These are phyloP conservation scores for Phoenoteleia sp. DNA, from an alignment of 2,888 invertebrate species.

Conservation along the genomic window DNA sequence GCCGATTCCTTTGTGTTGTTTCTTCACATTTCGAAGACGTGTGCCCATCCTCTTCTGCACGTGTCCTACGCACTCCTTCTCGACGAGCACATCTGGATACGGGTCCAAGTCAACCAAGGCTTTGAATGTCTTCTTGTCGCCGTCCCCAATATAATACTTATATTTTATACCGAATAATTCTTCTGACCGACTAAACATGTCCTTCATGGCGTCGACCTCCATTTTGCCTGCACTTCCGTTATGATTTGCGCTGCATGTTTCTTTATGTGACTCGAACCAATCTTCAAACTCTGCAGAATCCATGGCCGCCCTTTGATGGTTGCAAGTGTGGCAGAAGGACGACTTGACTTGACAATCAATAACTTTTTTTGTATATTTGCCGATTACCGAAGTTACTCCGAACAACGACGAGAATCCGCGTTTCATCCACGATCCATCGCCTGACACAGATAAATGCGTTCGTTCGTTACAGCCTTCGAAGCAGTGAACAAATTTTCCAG, in stretches of 20 bases:
- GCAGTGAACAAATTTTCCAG: conserved; percentile 37
- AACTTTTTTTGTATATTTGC: conserved; percentile 57
- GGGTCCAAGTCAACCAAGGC: neutral
- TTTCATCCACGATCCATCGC: conserved; percentile 61
- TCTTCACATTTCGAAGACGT: too few relatives aligned
- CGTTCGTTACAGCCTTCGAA: conserved; percentile 36
- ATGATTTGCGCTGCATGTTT: conserved; percentile 17
- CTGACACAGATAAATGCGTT: conserved; percentile 58
- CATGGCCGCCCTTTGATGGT: conserved; percentile 34
- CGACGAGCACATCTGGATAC: neutral
- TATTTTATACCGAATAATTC: neutral
- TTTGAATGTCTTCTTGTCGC: neutral
- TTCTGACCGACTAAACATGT: neutral
- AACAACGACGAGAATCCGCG: conserved; percentile 59
- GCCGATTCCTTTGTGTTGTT: neutral
- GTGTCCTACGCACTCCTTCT: neutral
- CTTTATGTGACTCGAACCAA: conserved; percentile 12
- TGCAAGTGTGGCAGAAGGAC: conserved; percentile 40
- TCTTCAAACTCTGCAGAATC: conserved; percentile 56
- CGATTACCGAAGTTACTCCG: conserved; percentile 60
- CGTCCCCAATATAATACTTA: neutral
- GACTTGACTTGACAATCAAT: conserved; percentile 34
- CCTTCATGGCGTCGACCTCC: neutral
- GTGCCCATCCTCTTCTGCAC: neutral
- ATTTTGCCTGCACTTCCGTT: conserved; percentile 12